Evolutionary conservation across 1,140 invertebrate genomes (phyloP), one percentile per base, ranked within the genome.

Genomic region (Drosophila ananassae): DNA sequence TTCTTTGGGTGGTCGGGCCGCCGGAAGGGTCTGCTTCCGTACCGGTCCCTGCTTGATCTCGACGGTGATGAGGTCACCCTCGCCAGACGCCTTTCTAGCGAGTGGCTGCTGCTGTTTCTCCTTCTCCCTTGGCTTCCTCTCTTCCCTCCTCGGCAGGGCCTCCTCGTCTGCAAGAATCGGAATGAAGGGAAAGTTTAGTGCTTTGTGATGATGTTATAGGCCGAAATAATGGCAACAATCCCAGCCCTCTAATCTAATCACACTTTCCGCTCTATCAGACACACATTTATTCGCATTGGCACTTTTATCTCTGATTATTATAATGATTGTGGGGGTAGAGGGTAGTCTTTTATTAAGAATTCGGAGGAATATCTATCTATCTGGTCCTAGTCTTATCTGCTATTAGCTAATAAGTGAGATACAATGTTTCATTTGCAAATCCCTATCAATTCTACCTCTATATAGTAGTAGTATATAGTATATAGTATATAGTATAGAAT

Each of bases 121-220:
- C 54, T 52, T 25, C 50, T 54, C 6, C 34, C 28, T 13, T 6
- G n/a, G 10, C 17, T 60, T 28, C 17, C 61, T 17, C 9, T 59
- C 50, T 41, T 68, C 73, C 41, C 57, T 75, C 41, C 57, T 75
- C 22, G 46, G 37, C 39, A 69, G 56, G 66, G 64, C 39, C 63
- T 81, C 85, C 41, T 90, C 85, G 81, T 90, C 85, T 90, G 75
- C 47, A 84, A 89, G 50, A 59, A 52, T 7, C 25, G 39, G 57
- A 67, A 51, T 21, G 17, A 25, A 12, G 61, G n/a, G 12, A n/a
- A 67, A 51, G 25, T 39, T 76, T 60, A 68, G 46, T 50, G 22
- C 8, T 17, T 44, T 13, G 1, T 52, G 61, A 13, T 61, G 22
- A 41, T 47, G 46, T 30, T 63, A 63, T 67, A 34, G 44, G 59